A percentile compares a stretch with the other conserved stretches of the same genome.
These are phyloP conservation scores for Peromyscus leucopus DNA, from an alignment of 2,113 vertebrate species.

Conservation along the genomic window DNA sequence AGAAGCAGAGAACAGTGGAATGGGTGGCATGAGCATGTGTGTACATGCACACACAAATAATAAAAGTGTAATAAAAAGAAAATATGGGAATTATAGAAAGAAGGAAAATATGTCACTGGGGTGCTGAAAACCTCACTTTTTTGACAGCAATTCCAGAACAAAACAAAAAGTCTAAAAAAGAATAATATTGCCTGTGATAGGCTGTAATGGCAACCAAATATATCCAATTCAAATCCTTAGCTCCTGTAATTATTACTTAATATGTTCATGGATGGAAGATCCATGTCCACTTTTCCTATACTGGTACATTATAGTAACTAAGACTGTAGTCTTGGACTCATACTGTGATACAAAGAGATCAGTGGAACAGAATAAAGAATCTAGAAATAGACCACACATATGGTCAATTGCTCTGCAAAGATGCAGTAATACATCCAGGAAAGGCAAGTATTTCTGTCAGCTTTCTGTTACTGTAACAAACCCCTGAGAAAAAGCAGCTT, in stretches of 20 bases:
- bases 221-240: neutral
- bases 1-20: neutral
- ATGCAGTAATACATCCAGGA: neutral
- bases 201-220: neutral
- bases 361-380: neutral
- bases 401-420: neutral
- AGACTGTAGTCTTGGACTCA: neutral
- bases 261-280: neutral
- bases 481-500: neutral
- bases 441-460: neutral
- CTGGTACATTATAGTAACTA: neutral
- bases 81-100: conserved; percentile 5
- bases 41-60: too few species aligned
- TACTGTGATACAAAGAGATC: neutral
- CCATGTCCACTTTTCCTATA: neutral
- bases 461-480: neutral
- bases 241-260: neutral
- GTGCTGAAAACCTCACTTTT: neutral
- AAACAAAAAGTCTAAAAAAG: conserved; percentile 48
- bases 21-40: neutral
- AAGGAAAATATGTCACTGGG: conserved; percentile 47
- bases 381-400: neutral
- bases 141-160: conserved; percentile 40
- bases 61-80: neutral
- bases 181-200: neutral